phyloP scores from a whole-genome alignment of 2,888 invertebrate genomes.

The Sisyra terminalis region DNA sequence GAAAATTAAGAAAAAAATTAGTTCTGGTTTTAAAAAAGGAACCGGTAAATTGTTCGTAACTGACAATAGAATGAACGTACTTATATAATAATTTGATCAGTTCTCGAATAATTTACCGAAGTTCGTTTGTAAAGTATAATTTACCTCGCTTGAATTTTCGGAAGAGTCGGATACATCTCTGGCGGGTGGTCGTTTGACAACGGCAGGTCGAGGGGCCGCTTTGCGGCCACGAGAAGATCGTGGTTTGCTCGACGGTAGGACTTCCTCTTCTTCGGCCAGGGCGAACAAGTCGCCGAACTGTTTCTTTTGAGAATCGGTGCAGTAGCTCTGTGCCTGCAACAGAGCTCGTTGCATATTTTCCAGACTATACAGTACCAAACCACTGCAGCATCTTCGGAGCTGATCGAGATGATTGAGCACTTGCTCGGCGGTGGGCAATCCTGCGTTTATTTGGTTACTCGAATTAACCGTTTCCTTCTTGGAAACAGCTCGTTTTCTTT shows the following conservation, averaged over 20 bases:
- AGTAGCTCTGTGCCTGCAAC: conserved; percentile 72
- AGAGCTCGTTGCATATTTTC: conserved; percentile 86
- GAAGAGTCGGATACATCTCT: conserved; percentile 48
- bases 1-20: conserved; percentile 19
- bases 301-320: conserved; percentile 77
- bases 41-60: too few relatives aligned
- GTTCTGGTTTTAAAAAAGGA: too few relatives aligned
- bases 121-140: conserved; percentile 12
- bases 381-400: conserved; percentile 61
- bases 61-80: too few relatives aligned
- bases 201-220: conserved; percentile 21
- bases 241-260: conserved; percentile 39
- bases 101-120: too few relatives aligned
- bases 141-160: conserved; percentile 68
- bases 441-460: conserved; percentile 30
- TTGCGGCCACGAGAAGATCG: conserved; percentile 38
- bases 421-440: conserved; percentile 65
- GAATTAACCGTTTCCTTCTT: conserved; percentile 35
- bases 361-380: conserved; percentile 67
- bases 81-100: too few relatives aligned
- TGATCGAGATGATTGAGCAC: conserved; percentile 87
- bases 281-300: conserved; percentile 83
- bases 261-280: conserved; percentile 77
- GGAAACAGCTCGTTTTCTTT: conserved; percentile 69
- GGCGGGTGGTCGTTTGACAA: conserved; percentile 28